phyloP scores from a whole-genome alignment of 2,797 vertebrate genomes.

The Coluber constrictor region DNA sequence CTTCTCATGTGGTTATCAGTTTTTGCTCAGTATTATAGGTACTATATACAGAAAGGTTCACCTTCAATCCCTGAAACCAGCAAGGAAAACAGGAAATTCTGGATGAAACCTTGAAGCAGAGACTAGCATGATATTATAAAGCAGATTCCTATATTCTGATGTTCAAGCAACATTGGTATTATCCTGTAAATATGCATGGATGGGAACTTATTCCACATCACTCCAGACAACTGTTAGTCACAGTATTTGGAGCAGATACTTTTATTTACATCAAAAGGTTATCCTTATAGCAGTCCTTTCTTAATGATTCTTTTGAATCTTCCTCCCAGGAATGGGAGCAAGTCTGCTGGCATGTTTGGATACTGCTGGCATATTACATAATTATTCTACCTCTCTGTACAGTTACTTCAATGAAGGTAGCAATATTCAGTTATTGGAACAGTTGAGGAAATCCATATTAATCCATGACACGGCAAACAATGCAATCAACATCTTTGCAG shows the following conservation, averaged over 20 bases:
- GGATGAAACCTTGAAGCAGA: not conserved
- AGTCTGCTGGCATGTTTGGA: not conserved
- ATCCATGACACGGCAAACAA: not conserved
- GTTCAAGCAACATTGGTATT: not conserved
- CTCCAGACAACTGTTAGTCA: not conserved
- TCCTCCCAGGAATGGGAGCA: not conserved
- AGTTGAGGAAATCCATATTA: accelerated
- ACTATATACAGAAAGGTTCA: not conserved
- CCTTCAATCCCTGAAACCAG: not conserved
- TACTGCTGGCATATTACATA: not conserved
- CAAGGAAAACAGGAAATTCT: not conserved
- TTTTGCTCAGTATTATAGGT: not conserved
- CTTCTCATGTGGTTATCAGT: not conserved
- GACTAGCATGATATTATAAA: not conserved
- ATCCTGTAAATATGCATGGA: not conserved
- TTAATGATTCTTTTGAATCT: not conserved
- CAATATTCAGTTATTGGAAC: not conserved
- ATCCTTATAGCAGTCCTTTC: not conserved
- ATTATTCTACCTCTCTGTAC: accelerated
- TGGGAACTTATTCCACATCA: not conserved
- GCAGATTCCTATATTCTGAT: not conserved
- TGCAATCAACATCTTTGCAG: accelerated
- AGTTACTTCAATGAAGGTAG: not conserved
- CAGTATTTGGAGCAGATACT: too few relatives aligned
- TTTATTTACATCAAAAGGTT: not conserved